These are phyloP conservation scores for Danaus chrysippus DNA, from an alignment of 2,888 invertebrate genomes.

Conservation along the genomic window DNA sequence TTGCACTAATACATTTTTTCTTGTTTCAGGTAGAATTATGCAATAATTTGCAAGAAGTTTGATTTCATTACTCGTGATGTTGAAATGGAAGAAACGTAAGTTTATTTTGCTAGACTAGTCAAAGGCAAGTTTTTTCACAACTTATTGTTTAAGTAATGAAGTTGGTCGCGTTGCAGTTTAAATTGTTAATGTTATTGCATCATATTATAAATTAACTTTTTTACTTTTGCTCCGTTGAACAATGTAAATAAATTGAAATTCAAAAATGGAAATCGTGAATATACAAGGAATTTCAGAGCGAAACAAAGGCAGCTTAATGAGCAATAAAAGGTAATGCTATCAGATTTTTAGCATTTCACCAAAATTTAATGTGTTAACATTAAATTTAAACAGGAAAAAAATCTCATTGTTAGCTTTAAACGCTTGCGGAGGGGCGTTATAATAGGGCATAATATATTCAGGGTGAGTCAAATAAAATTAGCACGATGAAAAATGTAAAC, in stretches of 20 bases:
- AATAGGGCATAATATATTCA: constrained; percentile 78
- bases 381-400: constrained; percentile 61
- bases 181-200: constrained; percentile 1
- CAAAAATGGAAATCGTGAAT: constrained; percentile 7
- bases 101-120: constrained; percentile 26
- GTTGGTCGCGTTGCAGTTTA: constrained; percentile 10
- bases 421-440: constrained; percentile 66
- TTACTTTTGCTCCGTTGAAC: too few species aligned
- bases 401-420: constrained; percentile 71
- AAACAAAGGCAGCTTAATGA: constrained; percentile 45
- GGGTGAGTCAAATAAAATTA: constrained; percentile 78
- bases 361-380: constrained; percentile 69
- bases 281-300: constrained; percentile 16
- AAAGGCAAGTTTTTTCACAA: not conserved
- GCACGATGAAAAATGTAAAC: constrained; percentile 78
- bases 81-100: constrained; percentile 67
- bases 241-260: not conserved
- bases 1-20: constrained; percentile 74
- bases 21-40: constrained; percentile 80
- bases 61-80: constrained; percentile 53
- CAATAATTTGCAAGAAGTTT: constrained; percentile 74
- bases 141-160: not conserved
- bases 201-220: not conserved
- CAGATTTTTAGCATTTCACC: constrained; percentile 63
- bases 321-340: constrained; percentile 64